These are phyloP conservation scores for Hiodon alosoides DNA, from an alignment of 2,113 vertebrate genomes.

Conservation along the genomic window DNA sequence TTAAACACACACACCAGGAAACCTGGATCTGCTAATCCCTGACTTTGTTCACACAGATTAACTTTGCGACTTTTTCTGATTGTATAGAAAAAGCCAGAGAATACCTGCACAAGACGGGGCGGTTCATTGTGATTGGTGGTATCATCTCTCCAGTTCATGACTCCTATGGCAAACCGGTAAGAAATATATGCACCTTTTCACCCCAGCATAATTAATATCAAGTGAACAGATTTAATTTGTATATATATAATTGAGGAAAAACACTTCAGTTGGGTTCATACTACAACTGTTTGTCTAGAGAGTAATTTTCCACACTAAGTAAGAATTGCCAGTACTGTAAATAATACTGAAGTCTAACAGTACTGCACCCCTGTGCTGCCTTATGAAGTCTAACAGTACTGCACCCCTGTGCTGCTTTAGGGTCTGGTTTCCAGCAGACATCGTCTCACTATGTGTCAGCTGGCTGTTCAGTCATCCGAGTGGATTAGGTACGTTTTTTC, in stretches of 20 bases:
- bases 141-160: constrained; percentile 97
- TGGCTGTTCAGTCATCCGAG: constrained; percentile 92
- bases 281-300: no score
- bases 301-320: no score
- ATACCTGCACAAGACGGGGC: constrained; percentile 87
- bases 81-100: constrained; percentile 87
- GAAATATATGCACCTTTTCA: constrained; percentile 20
- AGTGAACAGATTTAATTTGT: no score
- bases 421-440: constrained; percentile 91
- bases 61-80: constrained; percentile 23
- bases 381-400: constrained; percentile 38
- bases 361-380: constrained; percentile 20
- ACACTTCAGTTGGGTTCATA: neutral
- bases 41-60: neutral
- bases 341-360: no score
- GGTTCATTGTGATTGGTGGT: constrained; percentile 94
- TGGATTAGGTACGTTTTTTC: constrained; percentile 87
- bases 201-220: neutral
- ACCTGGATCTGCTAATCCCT: no score
- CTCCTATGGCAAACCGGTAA: constrained; percentile 91
- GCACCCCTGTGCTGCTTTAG: constrained; percentile 51
- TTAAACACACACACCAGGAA: no score
- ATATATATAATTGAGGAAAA: constrained; percentile 36
- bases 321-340: no score
- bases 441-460: constrained; percentile 93